A percentile compares a stretch with the other conserved stretches of the same genome.
Evolutionary conservation across 2,888 invertebrate species (phyloP).

Genomic region (Nematopogon swammerdamellus): DNA sequence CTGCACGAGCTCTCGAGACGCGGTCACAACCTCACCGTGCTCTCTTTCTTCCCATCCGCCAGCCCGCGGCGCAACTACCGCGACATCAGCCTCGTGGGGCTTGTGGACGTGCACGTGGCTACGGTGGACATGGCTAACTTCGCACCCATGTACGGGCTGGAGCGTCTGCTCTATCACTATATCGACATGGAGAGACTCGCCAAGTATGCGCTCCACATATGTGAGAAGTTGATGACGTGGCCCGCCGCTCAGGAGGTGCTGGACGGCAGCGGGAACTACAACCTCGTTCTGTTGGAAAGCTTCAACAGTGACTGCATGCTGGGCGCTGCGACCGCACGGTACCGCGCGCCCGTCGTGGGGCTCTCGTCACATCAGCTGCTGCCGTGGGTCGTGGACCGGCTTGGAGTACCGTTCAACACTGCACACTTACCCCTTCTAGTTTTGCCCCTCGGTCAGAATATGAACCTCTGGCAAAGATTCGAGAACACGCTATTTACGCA

Average conservation of each 20-base stretch:
- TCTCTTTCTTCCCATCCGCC: conserved; percentile 55
- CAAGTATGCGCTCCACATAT: conserved; percentile 30
- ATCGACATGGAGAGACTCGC: conserved; percentile 26
- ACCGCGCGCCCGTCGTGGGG: conserved; percentile 32
- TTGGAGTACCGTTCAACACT: conserved; percentile 36
- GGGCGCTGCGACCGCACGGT: conserved; percentile 29
- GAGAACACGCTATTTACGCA: conserved; percentile 30
- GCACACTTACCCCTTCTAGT: conserved; percentile 31
- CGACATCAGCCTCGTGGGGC: conserved; percentile 37
- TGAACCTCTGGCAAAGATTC: conserved; percentile 35
- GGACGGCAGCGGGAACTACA: conserved; percentile 43
- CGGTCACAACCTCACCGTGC: conserved; percentile 60
- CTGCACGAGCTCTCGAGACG: conserved; percentile 48
- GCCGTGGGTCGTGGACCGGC: conserved; percentile 30
- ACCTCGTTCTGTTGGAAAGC: conserved; percentile 59
- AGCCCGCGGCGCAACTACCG: conserved; percentile 42
- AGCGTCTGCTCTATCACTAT: conserved; percentile 22
- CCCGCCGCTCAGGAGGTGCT: conserved; percentile 31
- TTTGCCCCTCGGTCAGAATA: conserved; percentile 21
- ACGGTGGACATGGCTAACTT: conserved; percentile 25
- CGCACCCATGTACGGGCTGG: conserved; percentile 21
- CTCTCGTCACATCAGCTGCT: conserved; percentile 32
- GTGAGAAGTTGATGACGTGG: conserved; percentile 32
- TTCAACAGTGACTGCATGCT: conserved; percentile 60
- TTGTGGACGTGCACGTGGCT: conserved; percentile 32